Evolutionary conservation across 2,113 vertebrate species (phyloP).

Genomic region (Poeciliopsis prolifica): DNA sequence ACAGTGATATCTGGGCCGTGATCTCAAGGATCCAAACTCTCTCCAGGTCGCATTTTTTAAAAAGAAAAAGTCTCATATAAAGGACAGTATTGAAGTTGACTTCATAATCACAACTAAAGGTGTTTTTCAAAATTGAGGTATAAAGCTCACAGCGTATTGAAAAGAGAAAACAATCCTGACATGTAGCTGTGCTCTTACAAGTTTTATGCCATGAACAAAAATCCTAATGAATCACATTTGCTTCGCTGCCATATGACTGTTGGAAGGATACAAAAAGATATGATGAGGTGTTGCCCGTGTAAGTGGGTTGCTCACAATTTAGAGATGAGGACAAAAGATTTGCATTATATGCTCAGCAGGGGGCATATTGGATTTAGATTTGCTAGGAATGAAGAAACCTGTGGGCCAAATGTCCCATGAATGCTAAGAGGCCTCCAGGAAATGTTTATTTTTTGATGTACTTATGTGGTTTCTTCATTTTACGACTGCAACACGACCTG

Average conservation of each 20-base stretch:
- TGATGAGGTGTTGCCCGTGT: conserved; percentile 6
- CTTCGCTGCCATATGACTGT: conserved; percentile 15
- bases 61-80: neutral
- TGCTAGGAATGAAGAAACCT: conserved; percentile 31
- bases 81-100: conserved; percentile 11
- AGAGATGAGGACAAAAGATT: conserved; percentile 23
- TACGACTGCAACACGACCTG: conserved; percentile 15
- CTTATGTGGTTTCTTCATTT: conserved; percentile 11
- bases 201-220: conserved; percentile 7
- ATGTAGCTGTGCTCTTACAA: conserved; percentile 11
- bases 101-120: conserved; percentile 13
- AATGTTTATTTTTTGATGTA: conserved; percentile 8
- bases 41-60: too few species aligned
- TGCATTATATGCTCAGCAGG: conserved; percentile 30
- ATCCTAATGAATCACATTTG: conserved; percentile 30
- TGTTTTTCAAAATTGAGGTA: conserved; percentile 29
- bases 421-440: conserved; percentile 14
- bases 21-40: too few species aligned
- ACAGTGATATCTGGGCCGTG: neutral
- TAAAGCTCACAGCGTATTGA: conserved; percentile 4
- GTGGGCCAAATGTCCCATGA: conserved; percentile 29
- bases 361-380: conserved; percentile 46
- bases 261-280: conserved; percentile 1
- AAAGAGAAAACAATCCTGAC: neutral
- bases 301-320: conserved; percentile 6